A percentile compares a stretch with the other conserved stretches of the same genome.
These are phyloP conservation scores for Lycaena phlaeas DNA, from an alignment of 2,888 invertebrate genomes.

Conservation along the genomic window DNA sequence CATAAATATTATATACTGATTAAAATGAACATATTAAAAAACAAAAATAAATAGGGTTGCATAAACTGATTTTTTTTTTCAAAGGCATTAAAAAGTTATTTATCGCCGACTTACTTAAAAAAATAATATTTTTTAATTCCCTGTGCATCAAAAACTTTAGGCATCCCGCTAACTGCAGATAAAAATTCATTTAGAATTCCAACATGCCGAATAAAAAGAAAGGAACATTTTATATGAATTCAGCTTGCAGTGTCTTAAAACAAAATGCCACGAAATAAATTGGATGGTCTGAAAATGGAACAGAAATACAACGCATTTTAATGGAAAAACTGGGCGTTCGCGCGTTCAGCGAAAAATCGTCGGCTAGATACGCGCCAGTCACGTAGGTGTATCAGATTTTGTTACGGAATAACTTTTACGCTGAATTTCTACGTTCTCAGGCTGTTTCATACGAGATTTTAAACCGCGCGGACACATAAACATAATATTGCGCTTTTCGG, in stretches of 20 bases:
- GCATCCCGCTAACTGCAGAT: neutral
- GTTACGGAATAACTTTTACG: constrained; percentile 12
- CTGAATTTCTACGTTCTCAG: neutral
- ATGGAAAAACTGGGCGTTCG: constrained; percentile 10
- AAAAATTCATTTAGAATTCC: constrained; percentile 7
- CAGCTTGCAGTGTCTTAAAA: constrained; percentile 13
- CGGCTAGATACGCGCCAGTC: constrained; percentile 10
- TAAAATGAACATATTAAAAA: too few species aligned
- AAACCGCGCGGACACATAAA: neutral
- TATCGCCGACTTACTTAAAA: too few species aligned
- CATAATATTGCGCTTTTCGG: too few species aligned
- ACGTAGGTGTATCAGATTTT: constrained; percentile 9
- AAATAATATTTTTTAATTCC: too few species aligned
- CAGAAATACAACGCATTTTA: constrained; percentile 13
- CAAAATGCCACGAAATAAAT: constrained; percentile 15
- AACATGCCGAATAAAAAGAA: constrained; percentile 3
- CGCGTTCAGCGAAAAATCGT: constrained; percentile 8
- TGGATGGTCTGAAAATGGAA: constrained; percentile 16
- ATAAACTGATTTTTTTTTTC: too few species aligned
- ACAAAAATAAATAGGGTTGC: too few species aligned
- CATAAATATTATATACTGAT: too few species aligned
- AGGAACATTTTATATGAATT: constrained; percentile 8
- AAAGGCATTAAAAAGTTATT: too few species aligned
- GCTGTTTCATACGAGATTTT: neutral
- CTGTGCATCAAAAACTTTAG: neutral